Percentiles rank a stretch among this genome's conserved stretches.
Conservation (phyloP, 2,113 vertebrate species). For the Rhinolophus sinicus region DNA sequence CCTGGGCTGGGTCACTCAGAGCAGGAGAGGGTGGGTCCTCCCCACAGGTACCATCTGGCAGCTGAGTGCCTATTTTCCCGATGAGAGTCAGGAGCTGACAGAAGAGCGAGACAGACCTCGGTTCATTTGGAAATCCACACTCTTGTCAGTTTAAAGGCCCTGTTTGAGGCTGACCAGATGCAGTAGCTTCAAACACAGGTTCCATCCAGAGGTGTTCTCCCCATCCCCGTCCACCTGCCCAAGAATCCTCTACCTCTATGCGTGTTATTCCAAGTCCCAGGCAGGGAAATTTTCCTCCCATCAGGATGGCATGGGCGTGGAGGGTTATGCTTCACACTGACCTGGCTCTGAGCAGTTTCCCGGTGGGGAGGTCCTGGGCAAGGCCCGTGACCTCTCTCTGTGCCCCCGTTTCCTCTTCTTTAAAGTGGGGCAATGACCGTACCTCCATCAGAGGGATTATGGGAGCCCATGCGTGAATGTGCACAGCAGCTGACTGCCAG, state of each 20-base stretch:
- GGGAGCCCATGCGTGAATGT: conserved; percentile 29
- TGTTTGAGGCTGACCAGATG: background rate
- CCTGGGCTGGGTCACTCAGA: too few species aligned
- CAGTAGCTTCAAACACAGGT: background rate
- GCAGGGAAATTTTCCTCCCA: background rate
- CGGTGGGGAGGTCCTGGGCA: background rate
- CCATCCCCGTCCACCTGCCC: too few species aligned
- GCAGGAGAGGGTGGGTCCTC: background rate
- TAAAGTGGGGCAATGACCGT: background rate
- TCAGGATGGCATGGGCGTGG: fast-evolving
- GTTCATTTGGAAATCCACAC: background rate
- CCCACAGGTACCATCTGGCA: fast-evolving
- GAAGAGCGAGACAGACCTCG: background rate
- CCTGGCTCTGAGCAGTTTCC: conserved; percentile 22
- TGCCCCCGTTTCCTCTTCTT: conserved; percentile 30
- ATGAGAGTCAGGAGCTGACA: background rate
- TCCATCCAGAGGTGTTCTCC: background rate
- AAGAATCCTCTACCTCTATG: background rate
- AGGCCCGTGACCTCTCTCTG: background rate
- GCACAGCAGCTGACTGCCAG: background rate
- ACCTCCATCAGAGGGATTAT: background rate
- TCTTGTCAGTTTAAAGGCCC: background rate
- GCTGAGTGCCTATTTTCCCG: background rate
- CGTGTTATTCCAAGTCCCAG: background rate
- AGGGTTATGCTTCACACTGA: background rate